Evolutionary conservation across 1,140 invertebrate genomes (phyloP).

Genomic region (Asobara japonica): DNA sequence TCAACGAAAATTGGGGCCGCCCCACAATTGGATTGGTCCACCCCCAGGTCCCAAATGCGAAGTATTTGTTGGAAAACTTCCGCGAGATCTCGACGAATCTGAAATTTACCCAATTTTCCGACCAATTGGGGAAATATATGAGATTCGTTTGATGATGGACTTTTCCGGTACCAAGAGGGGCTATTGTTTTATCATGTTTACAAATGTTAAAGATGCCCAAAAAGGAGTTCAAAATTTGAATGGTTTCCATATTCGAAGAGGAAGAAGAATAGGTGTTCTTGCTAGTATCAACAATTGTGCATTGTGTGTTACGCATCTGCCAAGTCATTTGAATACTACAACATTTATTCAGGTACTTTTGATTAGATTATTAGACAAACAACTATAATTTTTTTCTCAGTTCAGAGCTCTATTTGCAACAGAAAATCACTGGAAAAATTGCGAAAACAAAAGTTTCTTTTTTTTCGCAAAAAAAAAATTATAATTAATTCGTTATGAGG

Average conservation of each 20-base stretch:
- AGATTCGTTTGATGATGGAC: conserved; percentile 84
- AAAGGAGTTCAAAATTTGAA: conserved; percentile 72
- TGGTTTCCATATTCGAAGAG: conserved; percentile 71
- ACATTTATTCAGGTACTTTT: conserved; percentile 51
- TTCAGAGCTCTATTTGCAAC: too few species aligned
- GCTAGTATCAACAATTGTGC: conserved; percentile 76
- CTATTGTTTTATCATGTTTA: conserved; percentile 76
- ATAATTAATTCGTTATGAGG: too few species aligned
- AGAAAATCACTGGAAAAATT: too few species aligned
- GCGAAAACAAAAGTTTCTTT: too few species aligned
- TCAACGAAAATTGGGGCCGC: conserved; percentile 69
- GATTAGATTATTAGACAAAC: too few species aligned
- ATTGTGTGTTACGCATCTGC: conserved; percentile 71
- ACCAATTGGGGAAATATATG: conserved; percentile 74
- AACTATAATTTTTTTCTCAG: too few species aligned
- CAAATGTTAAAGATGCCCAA: conserved; percentile 66
- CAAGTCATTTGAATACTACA: conserved; percentile 38
- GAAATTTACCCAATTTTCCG: conserved; percentile 83
- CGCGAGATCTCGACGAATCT: conserved; percentile 82
- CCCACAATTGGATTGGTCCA: conserved; percentile 62
- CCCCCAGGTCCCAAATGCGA: conserved; percentile 74
- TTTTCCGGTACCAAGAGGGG: conserved; percentile 76
- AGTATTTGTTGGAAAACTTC: conserved; percentile 86
- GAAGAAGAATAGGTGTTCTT: conserved; percentile 71
- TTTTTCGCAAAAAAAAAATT: too few species aligned